Percentiles rank a stretch among this genome's conserved stretches.
Conservation (phyloP, 1,140 invertebrate species). For the Onthophagus taurus region DNA sequence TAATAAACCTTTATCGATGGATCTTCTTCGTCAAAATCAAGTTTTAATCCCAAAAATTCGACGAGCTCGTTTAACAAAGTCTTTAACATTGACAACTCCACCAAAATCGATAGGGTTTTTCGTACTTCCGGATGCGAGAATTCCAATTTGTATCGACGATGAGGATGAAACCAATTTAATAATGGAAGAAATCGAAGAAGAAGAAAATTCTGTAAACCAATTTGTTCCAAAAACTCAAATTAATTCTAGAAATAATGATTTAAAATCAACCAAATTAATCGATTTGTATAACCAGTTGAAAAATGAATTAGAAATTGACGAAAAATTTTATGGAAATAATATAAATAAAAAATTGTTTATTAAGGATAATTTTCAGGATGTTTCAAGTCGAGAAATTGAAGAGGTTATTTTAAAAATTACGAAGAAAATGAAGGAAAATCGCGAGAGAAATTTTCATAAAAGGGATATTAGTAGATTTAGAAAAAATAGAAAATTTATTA, state of each 20-base stretch:
- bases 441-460: conserved; percentile 2
- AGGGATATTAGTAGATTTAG: background rate
- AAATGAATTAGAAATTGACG: conserved; percentile 20
- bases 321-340: conserved; percentile 10
- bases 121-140: conserved; percentile 28
- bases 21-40: conserved; percentile 17
- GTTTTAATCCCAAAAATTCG: conserved; percentile 28
- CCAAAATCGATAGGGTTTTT: conserved; percentile 30
- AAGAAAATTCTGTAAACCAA: conserved; percentile 18
- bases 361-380: background rate
- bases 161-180: conserved; percentile 25
- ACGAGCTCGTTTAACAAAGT: conserved; percentile 22
- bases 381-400: conserved; percentile 8
- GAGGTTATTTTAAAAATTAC: conserved; percentile 10
- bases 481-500: conserved; percentile 10
- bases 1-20: conserved; percentile 20
- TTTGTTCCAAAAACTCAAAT: conserved; percentile 12
- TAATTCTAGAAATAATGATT: conserved; percentile 12
- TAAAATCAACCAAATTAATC: background rate
- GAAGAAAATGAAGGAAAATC: background rate
- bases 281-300: conserved; percentile 13
- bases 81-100: conserved; percentile 24
- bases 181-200: conserved; percentile 27
- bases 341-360: conserved; percentile 4
- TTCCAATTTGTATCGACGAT: conserved; percentile 25